Evolutionary conservation across 2,113 vertebrate species (phyloP).

Genomic region (Hemichromis elongatus): DNA sequence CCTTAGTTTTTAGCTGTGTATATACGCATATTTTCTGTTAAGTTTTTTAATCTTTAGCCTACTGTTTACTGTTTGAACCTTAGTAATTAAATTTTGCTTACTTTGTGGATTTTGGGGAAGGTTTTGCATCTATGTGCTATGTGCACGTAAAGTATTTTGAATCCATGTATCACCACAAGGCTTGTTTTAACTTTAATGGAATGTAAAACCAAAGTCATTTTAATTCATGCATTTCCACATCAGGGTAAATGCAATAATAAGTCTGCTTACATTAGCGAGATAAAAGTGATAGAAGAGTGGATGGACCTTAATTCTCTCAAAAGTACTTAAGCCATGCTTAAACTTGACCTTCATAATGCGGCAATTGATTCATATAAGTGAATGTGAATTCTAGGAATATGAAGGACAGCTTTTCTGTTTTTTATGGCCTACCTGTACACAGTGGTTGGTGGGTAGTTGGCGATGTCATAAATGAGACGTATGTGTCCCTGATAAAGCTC

Average conservation of each 20-base stretch:
- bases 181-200: neutral
- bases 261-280: neutral
- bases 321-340: neutral
- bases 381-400: neutral
- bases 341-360: neutral
- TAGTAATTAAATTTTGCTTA: neutral
- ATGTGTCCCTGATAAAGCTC: conserved; percentile 97
- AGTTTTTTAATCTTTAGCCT: neutral
- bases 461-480: conserved; percentile 88
- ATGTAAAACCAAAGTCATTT: neutral
- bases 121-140: neutral
- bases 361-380: neutral
- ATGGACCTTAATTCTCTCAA: neutral
- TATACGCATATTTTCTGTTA: neutral
- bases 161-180: neutral
- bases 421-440: conserved; percentile 84
- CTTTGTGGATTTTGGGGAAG: neutral
- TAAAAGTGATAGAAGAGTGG: neutral
- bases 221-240: neutral
- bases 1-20: neutral
- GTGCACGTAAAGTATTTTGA: neutral
- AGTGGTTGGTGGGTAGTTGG: conserved; percentile 88
- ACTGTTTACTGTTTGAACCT: neutral
- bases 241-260: neutral
- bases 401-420: neutral